These are phyloP conservation scores for Picus viridis DNA, from an alignment of 2,797 vertebrate species.

Conservation along the genomic window DNA sequence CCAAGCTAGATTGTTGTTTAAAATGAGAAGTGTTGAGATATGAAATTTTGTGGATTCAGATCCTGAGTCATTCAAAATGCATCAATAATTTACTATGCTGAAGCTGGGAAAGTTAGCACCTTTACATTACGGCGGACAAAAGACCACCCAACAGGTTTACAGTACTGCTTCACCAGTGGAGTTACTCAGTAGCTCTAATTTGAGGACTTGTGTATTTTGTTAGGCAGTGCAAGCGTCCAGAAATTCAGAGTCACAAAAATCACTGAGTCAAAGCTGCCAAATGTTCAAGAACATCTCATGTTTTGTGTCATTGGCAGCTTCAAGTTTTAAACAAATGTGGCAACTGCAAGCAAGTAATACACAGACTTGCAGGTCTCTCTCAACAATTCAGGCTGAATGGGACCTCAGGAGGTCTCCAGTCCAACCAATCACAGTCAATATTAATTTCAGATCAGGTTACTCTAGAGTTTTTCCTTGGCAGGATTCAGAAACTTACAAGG, in stretches of 20 bases:
- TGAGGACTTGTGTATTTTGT: not conserved
- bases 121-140: not conserved
- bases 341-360: not conserved
- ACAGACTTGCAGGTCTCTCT: not conserved
- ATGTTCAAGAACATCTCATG: constrained; percentile 19
- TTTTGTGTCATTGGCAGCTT: not conserved
- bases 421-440: not conserved
- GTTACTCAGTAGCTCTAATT: not conserved
- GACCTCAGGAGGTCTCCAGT: not conserved
- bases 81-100: not conserved
- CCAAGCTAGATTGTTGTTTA: not conserved
- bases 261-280: not conserved
- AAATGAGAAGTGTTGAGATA: not conserved
- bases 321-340: constrained; percentile 23
- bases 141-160: fast-evolving
- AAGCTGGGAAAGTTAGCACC: not conserved
- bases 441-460: not conserved
- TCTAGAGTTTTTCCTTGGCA: not conserved
- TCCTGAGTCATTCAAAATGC: not conserved
- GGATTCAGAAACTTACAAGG: not conserved
- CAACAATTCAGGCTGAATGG: not conserved
- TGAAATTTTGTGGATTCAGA: not conserved
- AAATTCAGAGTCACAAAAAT: constrained; percentile 4
- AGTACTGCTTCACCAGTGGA: not conserved
- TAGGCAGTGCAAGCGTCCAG: not conserved